Base-by-base conservation (phyloP, 2,888 invertebrate species). In the Stenotaenia linearis region DNA sequence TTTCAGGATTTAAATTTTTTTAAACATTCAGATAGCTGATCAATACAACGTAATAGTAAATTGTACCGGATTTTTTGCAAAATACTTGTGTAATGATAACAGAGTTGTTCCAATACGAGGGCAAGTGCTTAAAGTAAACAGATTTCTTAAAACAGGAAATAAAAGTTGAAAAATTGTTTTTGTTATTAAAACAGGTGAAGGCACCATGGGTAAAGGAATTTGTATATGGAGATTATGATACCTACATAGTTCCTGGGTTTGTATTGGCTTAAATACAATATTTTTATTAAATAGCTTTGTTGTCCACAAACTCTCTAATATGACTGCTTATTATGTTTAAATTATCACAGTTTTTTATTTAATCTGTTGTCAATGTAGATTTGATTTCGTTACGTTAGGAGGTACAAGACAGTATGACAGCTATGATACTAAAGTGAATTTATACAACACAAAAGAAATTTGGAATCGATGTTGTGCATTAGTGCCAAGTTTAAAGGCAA, bases 151-250 rank as follows among this genome's bases (percentile, higher is more conserved):
- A 12, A 79, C 25, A 18, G 6, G 75, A 75, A 76, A 77, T 79
- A 21, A 23, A 35, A 5, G n/a, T 23, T 74, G 7, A 74, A 1
- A 23, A 23, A 30, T 74, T 74, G 9, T n/a, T 74, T 74, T 25
- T 9, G 23, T 75, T n/a, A 23, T 32, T n/a, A n/a, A n/a, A n/a
- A n/a, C n/a, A 91, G 91, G 90, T 92, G 0, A 89, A 90, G 79
- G 96, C 96, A 0, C 95, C 96, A 0, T 97, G 96, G 95, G 88
- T 97, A 75, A 95, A 95, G 87, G 92, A 91, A 9, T 95, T 94
- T 79, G 93, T 93, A 84, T 97, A 94, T 84, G 93, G 91, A 0
- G 96, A 96, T 84, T 90, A 91, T 80, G 94, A 95, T 83, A 92
- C 95, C 0, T 97, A 97, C 85, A 90, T 97, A 1, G 90, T 96